A percentile compares a stretch with the other conserved stretches of the same genome.
Evolutionary conservation across 2,113 vertebrate species (phyloP).

Genomic region (Hymenochirus boettgeri): DNA sequence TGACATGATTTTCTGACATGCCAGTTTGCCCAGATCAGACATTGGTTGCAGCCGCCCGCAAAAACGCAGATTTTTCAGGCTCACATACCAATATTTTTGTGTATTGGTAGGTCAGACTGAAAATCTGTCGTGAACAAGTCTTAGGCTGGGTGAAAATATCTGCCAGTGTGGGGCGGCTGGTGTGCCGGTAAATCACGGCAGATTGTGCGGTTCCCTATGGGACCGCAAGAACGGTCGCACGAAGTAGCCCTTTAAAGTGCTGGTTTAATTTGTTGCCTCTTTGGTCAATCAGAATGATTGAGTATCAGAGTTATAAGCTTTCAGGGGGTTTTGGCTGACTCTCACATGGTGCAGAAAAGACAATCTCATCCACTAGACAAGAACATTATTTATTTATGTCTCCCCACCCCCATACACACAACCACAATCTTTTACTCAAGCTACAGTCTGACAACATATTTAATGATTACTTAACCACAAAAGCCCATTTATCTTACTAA

Average conservation of each 20-base stretch:
- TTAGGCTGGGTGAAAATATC: no score
- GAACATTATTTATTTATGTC: slow-evolving; percentile 13
- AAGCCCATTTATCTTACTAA: slow-evolving; percentile 6
- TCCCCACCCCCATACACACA: background rate
- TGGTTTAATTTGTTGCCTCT: background rate
- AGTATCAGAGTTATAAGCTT: background rate
- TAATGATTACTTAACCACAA: slow-evolving; percentile 2
- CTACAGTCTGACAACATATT: slow-evolving; percentile 11
- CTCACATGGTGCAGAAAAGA: background rate
- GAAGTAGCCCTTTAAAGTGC: slow-evolving; percentile 18
- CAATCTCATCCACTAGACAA: slow-evolving; percentile 1
- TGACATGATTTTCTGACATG: no score
- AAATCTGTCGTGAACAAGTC: no score
- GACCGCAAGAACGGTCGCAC: no score
- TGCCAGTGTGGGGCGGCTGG: no score
- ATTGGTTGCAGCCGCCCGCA: no score
- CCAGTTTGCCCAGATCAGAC: no score
- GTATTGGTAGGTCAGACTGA: no score
- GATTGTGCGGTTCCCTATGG: no score
- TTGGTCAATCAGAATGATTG: background rate
- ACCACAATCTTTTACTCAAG: background rate
- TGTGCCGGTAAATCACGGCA: no score
- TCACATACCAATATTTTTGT: no score
- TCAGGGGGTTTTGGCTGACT: background rate
- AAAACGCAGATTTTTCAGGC: no score